Evolutionary conservation across 2,113 vertebrate genomes (phyloP).

Genomic region (Cercopithecus mona): DNA sequence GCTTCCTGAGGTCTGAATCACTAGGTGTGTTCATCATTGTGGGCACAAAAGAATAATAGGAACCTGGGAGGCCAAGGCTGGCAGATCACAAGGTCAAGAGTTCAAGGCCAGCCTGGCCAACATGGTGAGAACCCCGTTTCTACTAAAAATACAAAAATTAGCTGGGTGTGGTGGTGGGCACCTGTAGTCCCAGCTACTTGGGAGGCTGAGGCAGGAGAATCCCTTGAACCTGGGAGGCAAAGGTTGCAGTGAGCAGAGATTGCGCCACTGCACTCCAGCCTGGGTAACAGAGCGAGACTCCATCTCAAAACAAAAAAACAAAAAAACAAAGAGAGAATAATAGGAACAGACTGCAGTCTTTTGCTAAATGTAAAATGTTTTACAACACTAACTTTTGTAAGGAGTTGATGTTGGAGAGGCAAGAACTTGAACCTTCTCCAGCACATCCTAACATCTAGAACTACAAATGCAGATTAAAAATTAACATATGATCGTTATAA

Average conservation of each 20-base stretch:
- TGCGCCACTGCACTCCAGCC: rapidly evolving
- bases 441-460: background rate
- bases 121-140: no score
- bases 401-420: background rate
- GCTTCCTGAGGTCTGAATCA: slow-evolving; percentile 58
- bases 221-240: no score
- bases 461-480: background rate
- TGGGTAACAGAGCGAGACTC: no score
- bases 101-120: no score
- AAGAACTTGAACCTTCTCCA: background rate
- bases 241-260: no score
- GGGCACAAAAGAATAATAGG: slow-evolving; percentile 59
- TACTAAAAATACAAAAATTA: no score
- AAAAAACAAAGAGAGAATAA: background rate
- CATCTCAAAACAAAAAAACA: no score
- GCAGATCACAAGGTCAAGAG: no score
- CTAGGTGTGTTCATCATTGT: slow-evolving; percentile 48
- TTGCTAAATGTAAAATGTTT: background rate
- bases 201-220: no score
- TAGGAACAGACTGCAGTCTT: slow-evolving; percentile 29
- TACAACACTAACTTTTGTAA: background rate
- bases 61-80: background rate
- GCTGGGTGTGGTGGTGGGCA: no score
- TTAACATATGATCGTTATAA: background rate
- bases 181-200: no score